phyloP scores from a whole-genome alignment of 1,140 invertebrate genomes.

The Steinernema feltiae region DNA sequence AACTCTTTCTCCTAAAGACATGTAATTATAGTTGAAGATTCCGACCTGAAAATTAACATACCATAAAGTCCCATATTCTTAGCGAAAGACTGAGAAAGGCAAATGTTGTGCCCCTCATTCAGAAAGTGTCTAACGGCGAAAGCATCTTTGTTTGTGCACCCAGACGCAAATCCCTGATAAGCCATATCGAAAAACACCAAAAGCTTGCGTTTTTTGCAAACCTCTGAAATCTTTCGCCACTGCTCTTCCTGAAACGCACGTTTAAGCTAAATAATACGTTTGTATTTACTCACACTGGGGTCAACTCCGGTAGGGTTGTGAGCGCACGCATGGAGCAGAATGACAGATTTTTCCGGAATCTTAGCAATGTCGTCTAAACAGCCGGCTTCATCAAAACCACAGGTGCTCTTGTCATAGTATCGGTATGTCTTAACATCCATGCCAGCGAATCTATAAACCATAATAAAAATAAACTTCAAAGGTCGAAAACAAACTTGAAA shows the following conservation, averaged over 20 bases:
- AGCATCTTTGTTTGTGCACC: constrained; percentile 80
- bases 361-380: constrained; percentile 82
- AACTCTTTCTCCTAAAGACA: constrained; percentile 69
- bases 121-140: constrained; percentile 81
- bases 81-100: constrained; percentile 87
- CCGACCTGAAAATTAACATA: constrained; percentile 43
- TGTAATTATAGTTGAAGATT: constrained; percentile 20
- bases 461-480: background rate
- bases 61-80: constrained; percentile 97
- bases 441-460: constrained; percentile 67
- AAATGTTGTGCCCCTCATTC: constrained; percentile 83
- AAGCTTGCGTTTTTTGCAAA: constrained; percentile 70
- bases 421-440: constrained; percentile 81
- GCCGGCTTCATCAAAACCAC: constrained; percentile 86
- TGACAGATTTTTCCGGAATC: constrained; percentile 84
- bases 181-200: constrained; percentile 99
- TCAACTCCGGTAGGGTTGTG: constrained; percentile 96
- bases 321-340: constrained; percentile 93
- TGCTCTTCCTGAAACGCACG: constrained; percentile 74
- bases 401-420: constrained; percentile 91
- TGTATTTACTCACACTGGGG: constrained; percentile 60
- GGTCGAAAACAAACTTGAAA: constrained; percentile 67
- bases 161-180: constrained; percentile 80
- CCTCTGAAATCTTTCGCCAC: constrained; percentile 75
- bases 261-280: too few species aligned